Percentiles rank a stretch among this genome's conserved stretches.
Evolutionary conservation across 2,113 vertebrate species (phyloP).

Genomic region (Gracilinanus agilis): DNA sequence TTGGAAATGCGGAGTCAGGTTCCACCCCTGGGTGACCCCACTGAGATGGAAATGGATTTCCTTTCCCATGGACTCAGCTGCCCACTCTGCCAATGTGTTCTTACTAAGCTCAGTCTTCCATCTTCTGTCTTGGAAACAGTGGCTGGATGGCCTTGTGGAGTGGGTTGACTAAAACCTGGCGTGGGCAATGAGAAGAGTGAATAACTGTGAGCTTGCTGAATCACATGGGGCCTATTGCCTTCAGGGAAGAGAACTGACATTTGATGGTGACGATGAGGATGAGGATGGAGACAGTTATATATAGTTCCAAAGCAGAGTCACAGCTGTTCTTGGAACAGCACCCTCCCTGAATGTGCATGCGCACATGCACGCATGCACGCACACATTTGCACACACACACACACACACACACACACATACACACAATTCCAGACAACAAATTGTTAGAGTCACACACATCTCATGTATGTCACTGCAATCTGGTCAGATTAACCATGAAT

Average conservation of each 20-base stretch:
- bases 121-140: constrained; percentile 71
- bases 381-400: constrained; percentile 54
- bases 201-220: constrained; percentile 74
- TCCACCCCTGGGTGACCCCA: constrained; percentile 47
- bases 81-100: constrained; percentile 17
- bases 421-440: constrained; percentile 53
- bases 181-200: constrained; percentile 42
- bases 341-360: background rate
- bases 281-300: constrained; percentile 73
- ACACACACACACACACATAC: constrained; percentile 42
- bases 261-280: constrained; percentile 69
- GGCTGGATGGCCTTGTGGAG: constrained; percentile 61
- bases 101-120: constrained; percentile 62
- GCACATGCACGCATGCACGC: background rate
- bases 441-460: constrained; percentile 48
- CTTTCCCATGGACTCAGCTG: constrained; percentile 41
- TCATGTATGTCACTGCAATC: constrained; percentile 39
- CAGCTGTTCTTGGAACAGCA: constrained; percentile 75
- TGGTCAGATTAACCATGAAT: constrained; percentile 57
- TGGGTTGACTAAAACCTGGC: constrained; percentile 66
- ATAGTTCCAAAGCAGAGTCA: constrained; percentile 75
- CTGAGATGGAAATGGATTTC: constrained; percentile 35
- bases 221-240: constrained; percentile 70
- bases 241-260: constrained; percentile 78
- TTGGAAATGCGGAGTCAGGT: constrained; percentile 62